These are phyloP conservation scores for Galeopsomyia nigrocyanea DNA, from an alignment of 2,888 invertebrate genomes.

Conservation along the genomic window DNA sequence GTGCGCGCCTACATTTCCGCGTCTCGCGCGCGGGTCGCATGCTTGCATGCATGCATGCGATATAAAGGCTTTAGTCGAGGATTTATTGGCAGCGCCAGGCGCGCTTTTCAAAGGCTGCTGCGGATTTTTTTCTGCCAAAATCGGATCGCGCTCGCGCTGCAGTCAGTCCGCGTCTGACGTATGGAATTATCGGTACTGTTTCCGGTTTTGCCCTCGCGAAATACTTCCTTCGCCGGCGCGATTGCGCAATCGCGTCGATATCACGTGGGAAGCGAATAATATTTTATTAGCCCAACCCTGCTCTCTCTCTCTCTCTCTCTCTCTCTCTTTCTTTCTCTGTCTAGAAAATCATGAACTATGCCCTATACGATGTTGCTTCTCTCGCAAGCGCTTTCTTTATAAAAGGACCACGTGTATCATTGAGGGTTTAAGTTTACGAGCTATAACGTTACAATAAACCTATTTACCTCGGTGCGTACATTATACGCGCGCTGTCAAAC, in stretches of 20 bases:
- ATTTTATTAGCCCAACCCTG: slow-evolving; percentile 22
- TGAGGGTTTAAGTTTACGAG: not conserved
- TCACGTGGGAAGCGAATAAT: slow-evolving; percentile 27
- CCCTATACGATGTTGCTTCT: too few species aligned
- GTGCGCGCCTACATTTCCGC: slow-evolving; percentile 15
- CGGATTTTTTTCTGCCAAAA: slow-evolving; percentile 20
- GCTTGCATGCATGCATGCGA: not conserved
- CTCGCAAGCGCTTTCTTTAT: too few species aligned
- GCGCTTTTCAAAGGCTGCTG: not conserved
- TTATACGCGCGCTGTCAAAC: not conserved
- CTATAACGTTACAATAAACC: slow-evolving; percentile 17
- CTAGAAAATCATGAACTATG: too few species aligned
- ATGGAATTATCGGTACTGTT: slow-evolving; percentile 19
- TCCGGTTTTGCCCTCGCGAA: slow-evolving; percentile 11
- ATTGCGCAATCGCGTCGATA: slow-evolving; percentile 23
- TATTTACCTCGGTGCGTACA: not conserved
- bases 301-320: not conserved
- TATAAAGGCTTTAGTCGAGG: not conserved
- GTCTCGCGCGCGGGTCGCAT: not conserved
- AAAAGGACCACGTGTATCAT: too few species aligned
- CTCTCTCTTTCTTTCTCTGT: not conserved
- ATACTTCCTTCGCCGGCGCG: not conserved
- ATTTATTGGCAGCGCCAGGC: slow-evolving; percentile 11
- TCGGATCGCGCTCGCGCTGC: slow-evolving; percentile 9
- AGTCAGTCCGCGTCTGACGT: not conserved